Conservation (phyloP, 1,140 invertebrate species). For the Penaeus vannamei region DNA sequence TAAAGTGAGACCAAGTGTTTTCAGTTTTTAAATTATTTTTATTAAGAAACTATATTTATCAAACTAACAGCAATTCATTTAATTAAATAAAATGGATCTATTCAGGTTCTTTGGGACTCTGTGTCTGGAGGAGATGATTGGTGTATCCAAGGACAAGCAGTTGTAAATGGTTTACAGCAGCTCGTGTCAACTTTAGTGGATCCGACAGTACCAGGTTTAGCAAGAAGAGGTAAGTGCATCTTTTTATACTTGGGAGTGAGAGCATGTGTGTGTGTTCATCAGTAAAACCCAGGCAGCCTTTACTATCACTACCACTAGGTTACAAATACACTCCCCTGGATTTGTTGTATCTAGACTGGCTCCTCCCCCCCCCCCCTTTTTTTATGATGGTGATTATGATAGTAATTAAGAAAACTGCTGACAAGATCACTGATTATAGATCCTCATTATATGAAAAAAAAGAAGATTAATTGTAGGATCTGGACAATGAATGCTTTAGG, state of each 20-base stretch:
- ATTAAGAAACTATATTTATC: background rate
- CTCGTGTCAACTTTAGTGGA: conserved; percentile 70
- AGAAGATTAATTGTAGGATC: no score
- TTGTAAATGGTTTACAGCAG: conserved; percentile 68
- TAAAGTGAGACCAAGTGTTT: background rate
- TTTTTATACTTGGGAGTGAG: conserved; percentile 45
- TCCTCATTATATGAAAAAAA: no score
- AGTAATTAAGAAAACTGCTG: no score
- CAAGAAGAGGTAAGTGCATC: conserved; percentile 69
- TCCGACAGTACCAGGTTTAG: conserved; percentile 69
- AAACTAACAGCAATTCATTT: background rate
- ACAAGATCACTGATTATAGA: no score
- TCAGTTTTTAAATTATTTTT: background rate
- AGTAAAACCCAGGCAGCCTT: background rate
- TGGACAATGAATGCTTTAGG: no score
- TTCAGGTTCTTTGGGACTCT: conserved; percentile 71
- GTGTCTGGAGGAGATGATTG: conserved; percentile 69
- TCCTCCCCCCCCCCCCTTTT: no score
- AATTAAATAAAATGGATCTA: conserved; percentile 28
- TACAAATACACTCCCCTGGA: no score
- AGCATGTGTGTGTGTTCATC: background rate
- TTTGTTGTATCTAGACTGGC: no score
- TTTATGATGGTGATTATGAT: no score
- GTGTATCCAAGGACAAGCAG: conserved; percentile 63
- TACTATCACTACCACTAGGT: no score